Evolutionary conservation across 2,113 vertebrate genomes (phyloP).

Genomic region (Isurus oxyrinchus): DNA sequence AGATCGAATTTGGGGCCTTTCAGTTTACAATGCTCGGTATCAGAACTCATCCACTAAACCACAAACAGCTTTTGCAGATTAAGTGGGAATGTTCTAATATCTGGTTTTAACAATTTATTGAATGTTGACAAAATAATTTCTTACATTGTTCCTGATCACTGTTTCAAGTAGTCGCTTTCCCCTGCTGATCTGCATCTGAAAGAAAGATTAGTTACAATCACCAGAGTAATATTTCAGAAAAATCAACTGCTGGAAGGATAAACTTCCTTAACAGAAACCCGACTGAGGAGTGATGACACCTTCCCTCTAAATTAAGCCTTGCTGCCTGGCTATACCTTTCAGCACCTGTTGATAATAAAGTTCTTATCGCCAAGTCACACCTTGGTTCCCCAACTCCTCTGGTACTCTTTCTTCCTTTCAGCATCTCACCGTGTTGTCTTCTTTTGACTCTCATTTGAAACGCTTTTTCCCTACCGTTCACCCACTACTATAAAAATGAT

Average conservation of each 20-base stretch:
- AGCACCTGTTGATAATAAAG: not conserved
- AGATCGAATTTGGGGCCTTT: not conserved
- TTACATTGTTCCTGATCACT: constrained; percentile 73
- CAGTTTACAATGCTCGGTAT: no score
- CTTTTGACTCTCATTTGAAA: not conserved
- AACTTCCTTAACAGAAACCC: not conserved
- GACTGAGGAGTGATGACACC: not conserved
- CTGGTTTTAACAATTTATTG: not conserved
- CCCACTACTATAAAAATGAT: not conserved
- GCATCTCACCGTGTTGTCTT: no score
- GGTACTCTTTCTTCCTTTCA: no score
- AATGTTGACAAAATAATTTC: not conserved
- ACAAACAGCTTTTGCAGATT: not conserved
- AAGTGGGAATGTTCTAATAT: not conserved
- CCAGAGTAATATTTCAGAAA: not conserved
- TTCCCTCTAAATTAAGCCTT: not conserved
- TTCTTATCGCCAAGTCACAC: not conserved
- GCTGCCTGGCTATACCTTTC: not conserved
- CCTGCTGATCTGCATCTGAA: constrained; percentile 65
- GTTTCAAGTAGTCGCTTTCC: constrained; percentile 76
- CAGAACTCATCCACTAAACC: not conserved
- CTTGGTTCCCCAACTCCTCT: not conserved
- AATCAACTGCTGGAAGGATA: not conserved
- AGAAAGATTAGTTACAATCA: constrained; percentile 17
- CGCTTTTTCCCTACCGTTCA: not conserved